A percentile compares a stretch with the other conserved stretches of the same genome.
phyloP scores from a whole-genome alignment of 2,113 vertebrate genomes.

The Phoxinus phoxinus region DNA sequence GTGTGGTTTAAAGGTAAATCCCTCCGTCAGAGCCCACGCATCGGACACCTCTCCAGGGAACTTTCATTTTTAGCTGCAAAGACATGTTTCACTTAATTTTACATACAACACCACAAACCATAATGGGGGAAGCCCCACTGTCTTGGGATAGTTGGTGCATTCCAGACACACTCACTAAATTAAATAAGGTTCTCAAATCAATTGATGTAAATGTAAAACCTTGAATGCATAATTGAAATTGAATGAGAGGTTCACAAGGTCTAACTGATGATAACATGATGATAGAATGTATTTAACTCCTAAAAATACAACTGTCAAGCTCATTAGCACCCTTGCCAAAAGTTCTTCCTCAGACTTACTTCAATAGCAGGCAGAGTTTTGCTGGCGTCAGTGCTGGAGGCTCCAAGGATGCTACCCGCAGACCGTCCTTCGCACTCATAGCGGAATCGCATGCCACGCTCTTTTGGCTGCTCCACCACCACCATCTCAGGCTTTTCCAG shows the following conservation, averaged over 20 bases:
- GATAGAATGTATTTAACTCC: background rate
- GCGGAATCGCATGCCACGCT: conserved; percentile 92
- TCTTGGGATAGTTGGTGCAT: conserved; percentile 59
- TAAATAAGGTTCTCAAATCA: background rate
- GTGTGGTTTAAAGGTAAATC: conserved; percentile 49
- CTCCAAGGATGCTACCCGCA: conserved; percentile 89
- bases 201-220: background rate
- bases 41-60: conserved; percentile 54
- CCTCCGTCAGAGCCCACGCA: conserved; percentile 32
- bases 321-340: background rate
- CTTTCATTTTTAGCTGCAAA: conserved; percentile 60
- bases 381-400: conserved; percentile 83
- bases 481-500: conserved; percentile 77
- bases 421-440: conserved; percentile 93
- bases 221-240: background rate
- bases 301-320: background rate
- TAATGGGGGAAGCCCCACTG: conserved; percentile 58
- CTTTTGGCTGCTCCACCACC: conserved; percentile 91
- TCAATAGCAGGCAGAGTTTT: conserved; percentile 88
- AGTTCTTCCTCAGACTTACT: conserved; percentile 67
- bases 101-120: conserved; percentile 45
- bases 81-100: background rate
- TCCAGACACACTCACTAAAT: conserved; percentile 54
- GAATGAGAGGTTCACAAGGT: background rate
- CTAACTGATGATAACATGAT: background rate